A percentile compares a stretch with the other conserved stretches of the same genome.
These are phyloP conservation scores for Oligia latruncula DNA, from an alignment of 2,888 invertebrate species.

Conservation along the genomic window DNA sequence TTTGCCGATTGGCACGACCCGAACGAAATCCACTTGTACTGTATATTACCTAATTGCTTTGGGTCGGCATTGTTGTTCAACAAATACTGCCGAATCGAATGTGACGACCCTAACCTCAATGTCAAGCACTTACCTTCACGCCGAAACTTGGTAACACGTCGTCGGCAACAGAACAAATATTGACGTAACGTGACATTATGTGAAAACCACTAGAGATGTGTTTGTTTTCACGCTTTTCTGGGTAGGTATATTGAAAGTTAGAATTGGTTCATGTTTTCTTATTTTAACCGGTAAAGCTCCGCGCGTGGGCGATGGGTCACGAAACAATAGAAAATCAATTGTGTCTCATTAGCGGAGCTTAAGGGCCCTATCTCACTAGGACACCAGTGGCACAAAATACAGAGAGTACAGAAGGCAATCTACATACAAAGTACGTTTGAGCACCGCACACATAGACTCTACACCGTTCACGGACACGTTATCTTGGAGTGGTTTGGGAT, in stretches of 20 bases:
- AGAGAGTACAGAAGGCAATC: no score
- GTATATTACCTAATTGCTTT: background rate
- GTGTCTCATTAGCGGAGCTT: no score
- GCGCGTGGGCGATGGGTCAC: no score
- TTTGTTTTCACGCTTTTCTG: slow-evolving; percentile 32
- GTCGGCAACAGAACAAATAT: slow-evolving; percentile 35
- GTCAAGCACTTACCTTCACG: slow-evolving; percentile 26
- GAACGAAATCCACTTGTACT: background rate
- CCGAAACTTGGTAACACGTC: slow-evolving; percentile 23
- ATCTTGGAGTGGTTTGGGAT: no score
- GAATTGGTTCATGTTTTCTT: background rate
- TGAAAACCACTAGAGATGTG: slow-evolving; percentile 27
- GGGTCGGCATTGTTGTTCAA: background rate
- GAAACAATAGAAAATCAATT: no score
- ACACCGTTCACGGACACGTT: no score
- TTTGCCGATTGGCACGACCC: background rate
- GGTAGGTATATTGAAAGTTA: slow-evolving; percentile 10
- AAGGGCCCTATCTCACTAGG: no score
- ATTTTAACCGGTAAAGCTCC: background rate
- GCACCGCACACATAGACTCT: no score
- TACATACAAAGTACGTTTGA: no score
- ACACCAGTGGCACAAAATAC: no score
- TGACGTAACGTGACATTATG: slow-evolving; percentile 10
- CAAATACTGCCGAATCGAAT: background rate
- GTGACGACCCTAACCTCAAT: background rate